These are phyloP conservation scores for Onychostoma macrolepis DNA, from an alignment of 2,113 vertebrate genomes.

Conservation along the genomic window DNA sequence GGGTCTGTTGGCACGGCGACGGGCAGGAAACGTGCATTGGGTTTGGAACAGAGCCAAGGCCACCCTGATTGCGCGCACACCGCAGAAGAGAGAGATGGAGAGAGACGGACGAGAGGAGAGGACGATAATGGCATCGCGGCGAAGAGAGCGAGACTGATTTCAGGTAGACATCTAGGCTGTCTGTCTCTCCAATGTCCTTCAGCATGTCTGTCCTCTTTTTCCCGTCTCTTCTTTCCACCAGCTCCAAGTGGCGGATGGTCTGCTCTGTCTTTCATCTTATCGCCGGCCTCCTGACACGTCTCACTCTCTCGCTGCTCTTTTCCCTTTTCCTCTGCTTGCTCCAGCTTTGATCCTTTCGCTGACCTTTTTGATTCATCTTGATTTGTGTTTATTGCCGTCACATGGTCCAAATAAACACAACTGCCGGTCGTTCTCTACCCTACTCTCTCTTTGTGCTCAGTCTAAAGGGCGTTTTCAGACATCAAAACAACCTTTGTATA, in stretches of 20 bases:
- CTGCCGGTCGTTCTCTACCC: constrained; percentile 24
- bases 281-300: neutral
- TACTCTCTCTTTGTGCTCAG: constrained; percentile 34
- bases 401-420: constrained; percentile 48
- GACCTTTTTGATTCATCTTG: constrained; percentile 16
- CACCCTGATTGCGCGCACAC: constrained; percentile 73
- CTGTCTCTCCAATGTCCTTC: neutral
- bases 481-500: constrained; percentile 57
- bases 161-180: constrained; percentile 44
- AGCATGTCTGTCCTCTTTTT: neutral
- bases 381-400: constrained; percentile 45
- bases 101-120: constrained; percentile 66
- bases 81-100: constrained; percentile 68
- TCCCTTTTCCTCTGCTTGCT: neutral
- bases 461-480: constrained; percentile 53
- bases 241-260: neutral
- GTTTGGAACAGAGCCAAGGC: constrained; percentile 72
- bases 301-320: neutral
- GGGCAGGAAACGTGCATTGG: constrained; percentile 79
- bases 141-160: constrained; percentile 75
- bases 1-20: constrained; percentile 67
- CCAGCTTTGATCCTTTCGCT: constrained; percentile 25
- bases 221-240: neutral
- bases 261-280: constrained; percentile 29
- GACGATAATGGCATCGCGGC: constrained; percentile 75